Evolutionary conservation across 2,113 vertebrate genomes (phyloP), one percentile per base, ranked within the genome.

Genomic region (Eidolon helvum): DNA sequence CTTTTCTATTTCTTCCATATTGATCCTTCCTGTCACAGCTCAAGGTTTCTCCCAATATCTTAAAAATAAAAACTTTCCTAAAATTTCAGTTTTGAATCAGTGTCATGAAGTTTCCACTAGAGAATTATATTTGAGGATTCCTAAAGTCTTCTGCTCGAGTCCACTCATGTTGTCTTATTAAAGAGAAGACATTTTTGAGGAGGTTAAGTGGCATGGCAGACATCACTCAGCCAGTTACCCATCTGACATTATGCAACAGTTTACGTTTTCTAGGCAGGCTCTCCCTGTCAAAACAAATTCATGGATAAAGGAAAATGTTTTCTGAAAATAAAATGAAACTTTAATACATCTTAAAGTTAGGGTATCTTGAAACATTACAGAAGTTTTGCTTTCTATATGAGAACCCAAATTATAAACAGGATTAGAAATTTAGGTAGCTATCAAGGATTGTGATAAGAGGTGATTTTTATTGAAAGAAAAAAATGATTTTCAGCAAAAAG

Each of bases 1-100:
- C 84, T 82, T 84, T 96, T 91, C 91, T 89, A 0, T 92, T 61
- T 19, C 57, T 87, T 82, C 38, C 57, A 4, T 82, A 97, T 95
- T 90, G 88, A 96, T 95, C 57, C 53, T 77, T 79, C 43, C 59
- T 82, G 90, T 97, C 93, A 91, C 61, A 86, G 88, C 74, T 91
- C 91, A 96, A 16, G 48, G 84, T 71, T 93, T 85, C 77, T 94
- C 16, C 57, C 48, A 77, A 84, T 96, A 72, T 11, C 83, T 93
- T 38, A 65, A 71, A 80, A 68, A 66, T 10, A 28, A 65, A 91
- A 74, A 53, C 65, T 48, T 59, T 48, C n/a, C 16, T 68, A 30
- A 61, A 48, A 16, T 69, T 88, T 40, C 18, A 88, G 30, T n/a
- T 65, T 89, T 89, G 18, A 87, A 90, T 83, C 35, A 79, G 45